A percentile compares a stretch with the other conserved stretches of the same genome.
Conservation (phyloP, 2,113 vertebrate species). For the Pithys albifrons region DNA sequence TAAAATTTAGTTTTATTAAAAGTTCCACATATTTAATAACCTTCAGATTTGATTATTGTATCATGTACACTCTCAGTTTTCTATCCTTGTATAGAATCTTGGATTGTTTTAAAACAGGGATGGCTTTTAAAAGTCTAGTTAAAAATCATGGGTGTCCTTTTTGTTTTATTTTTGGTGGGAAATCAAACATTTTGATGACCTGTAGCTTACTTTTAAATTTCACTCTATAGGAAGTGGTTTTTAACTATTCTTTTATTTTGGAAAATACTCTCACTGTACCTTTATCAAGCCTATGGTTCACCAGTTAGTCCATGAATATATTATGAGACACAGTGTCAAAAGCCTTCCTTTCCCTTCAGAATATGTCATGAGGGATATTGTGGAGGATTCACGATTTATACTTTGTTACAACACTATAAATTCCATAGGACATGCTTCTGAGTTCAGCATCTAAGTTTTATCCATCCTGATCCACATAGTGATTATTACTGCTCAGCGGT, state of each 20-base stretch:
- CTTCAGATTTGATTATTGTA: background rate
- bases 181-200: background rate
- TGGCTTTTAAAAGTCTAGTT: background rate
- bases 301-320: background rate
- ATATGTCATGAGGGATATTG: background rate
- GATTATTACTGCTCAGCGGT: background rate
- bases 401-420: background rate
- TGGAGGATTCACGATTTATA: background rate
- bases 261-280: background rate
- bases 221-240: rapidly evolving
- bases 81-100: background rate
- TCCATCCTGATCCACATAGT: background rate
- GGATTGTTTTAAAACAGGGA: background rate
- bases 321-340: background rate
- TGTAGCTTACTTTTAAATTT: background rate
- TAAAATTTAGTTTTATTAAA: background rate
- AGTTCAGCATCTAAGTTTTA: background rate
- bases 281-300: background rate
- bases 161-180: background rate
- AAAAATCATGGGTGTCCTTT: background rate
- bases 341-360: background rate
- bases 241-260: background rate
- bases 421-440: background rate
- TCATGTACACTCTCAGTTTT: background rate
- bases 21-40: background rate